A percentile compares a stretch with the other conserved stretches of the same genome.
Evolutionary conservation across 1,140 invertebrate genomes (phyloP).

Genomic region (Spodoptera litura): DNA sequence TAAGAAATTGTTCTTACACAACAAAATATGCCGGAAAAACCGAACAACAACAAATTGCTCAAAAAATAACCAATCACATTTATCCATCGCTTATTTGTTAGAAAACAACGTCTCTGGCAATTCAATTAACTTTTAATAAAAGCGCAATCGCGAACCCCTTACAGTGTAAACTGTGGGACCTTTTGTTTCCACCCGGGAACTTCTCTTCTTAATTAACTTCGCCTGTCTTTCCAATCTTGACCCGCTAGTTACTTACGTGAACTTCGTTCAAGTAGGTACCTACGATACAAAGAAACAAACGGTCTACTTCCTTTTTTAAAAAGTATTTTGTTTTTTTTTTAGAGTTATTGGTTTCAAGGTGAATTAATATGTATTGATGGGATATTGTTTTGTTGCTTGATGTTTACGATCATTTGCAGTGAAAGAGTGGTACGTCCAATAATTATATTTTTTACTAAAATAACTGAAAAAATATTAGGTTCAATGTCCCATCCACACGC

Average conservation of each 20-base stretch:
- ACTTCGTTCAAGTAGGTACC: slow-evolving; percentile 10
- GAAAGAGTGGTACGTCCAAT: no score
- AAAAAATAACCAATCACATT: slow-evolving; percentile 18
- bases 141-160: slow-evolving; percentile 36
- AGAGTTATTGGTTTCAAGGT: neutral
- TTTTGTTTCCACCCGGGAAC: slow-evolving; percentile 38
- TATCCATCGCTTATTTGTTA: slow-evolving; percentile 22
- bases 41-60: neutral
- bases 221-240: slow-evolving; percentile 47
- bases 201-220: slow-evolving; percentile 49
- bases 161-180: slow-evolving; percentile 44
- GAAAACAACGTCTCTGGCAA: slow-evolving; percentile 15
- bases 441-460: no score
- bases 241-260: slow-evolving; percentile 25
- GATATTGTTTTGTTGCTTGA: no score
- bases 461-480: no score
- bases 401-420: no score
- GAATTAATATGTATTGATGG: no score
- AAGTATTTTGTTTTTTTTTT: neutral
- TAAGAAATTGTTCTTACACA: neutral
- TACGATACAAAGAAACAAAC: slow-evolving; percentile 15
- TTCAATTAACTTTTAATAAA: slow-evolving; percentile 51
- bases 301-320: neutral
- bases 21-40: neutral
- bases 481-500: no score